phyloP scores from a whole-genome alignment of 2,113 vertebrate genomes.

The Rhombomys opimus region DNA sequence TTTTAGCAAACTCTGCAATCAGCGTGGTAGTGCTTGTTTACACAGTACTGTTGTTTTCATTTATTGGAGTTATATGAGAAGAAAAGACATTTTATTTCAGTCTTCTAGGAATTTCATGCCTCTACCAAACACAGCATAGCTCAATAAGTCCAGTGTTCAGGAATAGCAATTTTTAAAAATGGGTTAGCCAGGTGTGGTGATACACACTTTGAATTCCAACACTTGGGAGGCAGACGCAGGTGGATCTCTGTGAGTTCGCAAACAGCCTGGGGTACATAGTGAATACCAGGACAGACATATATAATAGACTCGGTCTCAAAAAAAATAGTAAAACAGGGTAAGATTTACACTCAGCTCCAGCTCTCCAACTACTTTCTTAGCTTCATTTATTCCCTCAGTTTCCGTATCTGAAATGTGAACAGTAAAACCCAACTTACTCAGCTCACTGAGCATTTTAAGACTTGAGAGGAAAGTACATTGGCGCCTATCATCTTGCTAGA shows the following conservation, averaged over 20 bases:
- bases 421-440: neutral
- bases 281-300: neutral
- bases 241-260: neutral
- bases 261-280: neutral
- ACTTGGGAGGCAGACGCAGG: neutral
- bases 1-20: constrained; percentile 39
- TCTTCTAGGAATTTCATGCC: neutral
- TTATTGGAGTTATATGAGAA: neutral
- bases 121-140: neutral
- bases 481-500: neutral
- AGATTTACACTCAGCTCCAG: neutral
- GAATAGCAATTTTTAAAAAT: neutral
- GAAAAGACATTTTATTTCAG: constrained; percentile 37
- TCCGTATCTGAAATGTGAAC: neutral
- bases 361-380: neutral
- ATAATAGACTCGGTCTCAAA: neutral
- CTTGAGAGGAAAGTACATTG: neutral
- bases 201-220: neutral
- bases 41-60: constrained; percentile 43
- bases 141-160: neutral
- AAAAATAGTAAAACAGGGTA: neutral
- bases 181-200: neutral
- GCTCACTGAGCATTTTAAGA: constrained; percentile 6
- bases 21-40: neutral
- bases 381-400: neutral